Evolutionary conservation across 2,113 vertebrate species (phyloP).

Genomic region (Eidolon helvum): DNA sequence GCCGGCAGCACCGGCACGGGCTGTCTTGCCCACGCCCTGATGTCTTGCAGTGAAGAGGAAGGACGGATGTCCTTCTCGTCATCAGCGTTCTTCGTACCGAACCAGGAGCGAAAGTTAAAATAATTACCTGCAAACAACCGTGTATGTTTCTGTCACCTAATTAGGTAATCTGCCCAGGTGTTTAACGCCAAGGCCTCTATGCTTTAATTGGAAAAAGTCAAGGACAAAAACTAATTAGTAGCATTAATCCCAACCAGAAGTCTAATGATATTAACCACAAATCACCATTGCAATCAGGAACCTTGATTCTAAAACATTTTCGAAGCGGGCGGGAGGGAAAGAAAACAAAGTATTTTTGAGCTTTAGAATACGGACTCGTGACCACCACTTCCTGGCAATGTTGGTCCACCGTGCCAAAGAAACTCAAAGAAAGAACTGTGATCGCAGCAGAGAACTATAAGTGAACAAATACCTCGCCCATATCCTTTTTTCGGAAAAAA

Average conservation of each 20-base stretch:
- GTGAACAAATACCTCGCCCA: neutral
- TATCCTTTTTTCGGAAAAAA: too few species aligned
- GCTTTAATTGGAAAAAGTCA: constrained; percentile 85
- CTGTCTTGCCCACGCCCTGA: neutral
- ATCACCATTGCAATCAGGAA: constrained; percentile 53
- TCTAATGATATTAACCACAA: constrained; percentile 81
- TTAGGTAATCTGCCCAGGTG: constrained; percentile 83
- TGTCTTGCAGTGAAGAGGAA: neutral
- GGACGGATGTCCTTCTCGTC: neutral
- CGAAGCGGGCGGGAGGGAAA: neutral
- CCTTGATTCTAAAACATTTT: constrained; percentile 56
- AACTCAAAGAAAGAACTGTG: neutral
- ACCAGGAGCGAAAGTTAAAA: constrained; percentile 64
- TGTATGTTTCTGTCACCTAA: constrained; percentile 74
- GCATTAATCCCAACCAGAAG: constrained; percentile 82
- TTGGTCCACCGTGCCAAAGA: neutral
- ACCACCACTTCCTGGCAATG: constrained; percentile 28
- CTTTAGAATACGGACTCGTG: constrained; percentile 34
- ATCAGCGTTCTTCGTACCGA: neutral
- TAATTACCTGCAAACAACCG: constrained; percentile 73
- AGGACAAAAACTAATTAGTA: constrained; percentile 83
- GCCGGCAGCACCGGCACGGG: neutral
- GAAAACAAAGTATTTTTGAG: neutral
- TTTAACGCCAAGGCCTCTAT: constrained; percentile 73
- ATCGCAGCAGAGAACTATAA: neutral